Percentiles rank a stretch among this genome's conserved stretches.
Conservation (phyloP, 2,797 vertebrate species). For the Anas capensis region DNA sequence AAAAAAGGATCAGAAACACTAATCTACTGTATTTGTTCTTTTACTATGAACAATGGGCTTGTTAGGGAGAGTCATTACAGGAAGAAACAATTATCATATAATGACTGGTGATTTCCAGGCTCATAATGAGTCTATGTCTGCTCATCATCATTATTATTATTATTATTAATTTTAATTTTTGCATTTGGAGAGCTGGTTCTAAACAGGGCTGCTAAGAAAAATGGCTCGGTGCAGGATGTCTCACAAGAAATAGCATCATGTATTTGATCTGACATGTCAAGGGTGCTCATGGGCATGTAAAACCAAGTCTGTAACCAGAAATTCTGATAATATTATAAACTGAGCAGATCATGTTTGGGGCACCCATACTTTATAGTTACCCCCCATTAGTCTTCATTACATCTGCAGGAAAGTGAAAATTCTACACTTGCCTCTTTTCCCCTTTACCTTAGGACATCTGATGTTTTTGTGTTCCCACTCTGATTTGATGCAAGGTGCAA, state of each 20-base stretch:
- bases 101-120: background rate
- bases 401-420: background rate
- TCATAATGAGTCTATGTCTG: background rate
- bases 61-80: background rate
- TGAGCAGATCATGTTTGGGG: background rate
- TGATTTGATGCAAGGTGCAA: fast-evolving
- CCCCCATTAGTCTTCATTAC: background rate
- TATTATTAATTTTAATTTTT: background rate
- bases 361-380: background rate
- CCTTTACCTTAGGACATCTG: fast-evolving
- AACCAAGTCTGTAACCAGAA: background rate
- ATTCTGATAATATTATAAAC: background rate
- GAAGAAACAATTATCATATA: background rate
- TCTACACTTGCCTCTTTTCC: background rate
- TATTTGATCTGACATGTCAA: too few species aligned
- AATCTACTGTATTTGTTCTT: background rate
- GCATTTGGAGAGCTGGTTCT: background rate
- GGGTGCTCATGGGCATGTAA: fast-evolving
- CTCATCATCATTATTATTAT: too few species aligned
- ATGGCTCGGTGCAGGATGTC: fast-evolving
- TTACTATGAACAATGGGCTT: background rate
- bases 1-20: background rate
- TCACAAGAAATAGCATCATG: fast-evolving
- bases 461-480: background rate
- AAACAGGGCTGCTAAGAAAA: background rate